Percentiles rank a stretch among this genome's conserved stretches.
Conservation (phyloP, 1,140 invertebrate species). For the Trachymyrmex septentrionalis region DNA sequence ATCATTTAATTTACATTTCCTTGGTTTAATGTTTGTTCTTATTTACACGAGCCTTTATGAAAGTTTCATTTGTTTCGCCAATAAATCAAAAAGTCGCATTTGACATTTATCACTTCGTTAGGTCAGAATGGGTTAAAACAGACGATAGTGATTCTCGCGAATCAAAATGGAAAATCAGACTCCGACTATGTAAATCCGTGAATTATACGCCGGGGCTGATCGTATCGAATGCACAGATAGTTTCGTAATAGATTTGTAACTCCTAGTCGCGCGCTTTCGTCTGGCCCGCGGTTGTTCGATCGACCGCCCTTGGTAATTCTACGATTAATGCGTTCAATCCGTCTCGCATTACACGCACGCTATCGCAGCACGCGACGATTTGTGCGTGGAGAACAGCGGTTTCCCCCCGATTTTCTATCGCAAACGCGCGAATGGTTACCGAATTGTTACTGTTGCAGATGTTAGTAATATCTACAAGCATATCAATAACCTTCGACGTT, state of each 20-base stretch:
- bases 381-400: conserved; percentile 40
- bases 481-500: conserved; percentile 61
- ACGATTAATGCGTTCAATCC: conserved; percentile 61
- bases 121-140: conserved; percentile 21
- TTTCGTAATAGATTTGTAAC: conserved; percentile 65
- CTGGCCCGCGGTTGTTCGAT: conserved; percentile 49
- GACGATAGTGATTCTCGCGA: conserved; percentile 53
- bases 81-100: conserved; percentile 11
- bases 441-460: conserved; percentile 54
- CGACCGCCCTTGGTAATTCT: conserved; percentile 62
- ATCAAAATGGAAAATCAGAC: conserved; percentile 57
- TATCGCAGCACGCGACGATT: conserved; percentile 60
- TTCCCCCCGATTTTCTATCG: conserved; percentile 54
- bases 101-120: conserved; percentile 18
- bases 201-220: conserved; percentile 56
- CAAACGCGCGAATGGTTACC: conserved; percentile 48
- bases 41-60: not conserved
- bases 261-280: conserved; percentile 61
- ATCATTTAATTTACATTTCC: not conserved
- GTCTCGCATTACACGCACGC: conserved; percentile 52
- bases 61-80: not conserved
- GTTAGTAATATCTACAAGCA: conserved; percentile 48
- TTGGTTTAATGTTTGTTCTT: not conserved
- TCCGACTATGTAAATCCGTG: conserved; percentile 61
- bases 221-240: conserved; percentile 59